Conservation (phyloP, 2,888 invertebrate genomes). For the Nasonia oneida region DNA sequence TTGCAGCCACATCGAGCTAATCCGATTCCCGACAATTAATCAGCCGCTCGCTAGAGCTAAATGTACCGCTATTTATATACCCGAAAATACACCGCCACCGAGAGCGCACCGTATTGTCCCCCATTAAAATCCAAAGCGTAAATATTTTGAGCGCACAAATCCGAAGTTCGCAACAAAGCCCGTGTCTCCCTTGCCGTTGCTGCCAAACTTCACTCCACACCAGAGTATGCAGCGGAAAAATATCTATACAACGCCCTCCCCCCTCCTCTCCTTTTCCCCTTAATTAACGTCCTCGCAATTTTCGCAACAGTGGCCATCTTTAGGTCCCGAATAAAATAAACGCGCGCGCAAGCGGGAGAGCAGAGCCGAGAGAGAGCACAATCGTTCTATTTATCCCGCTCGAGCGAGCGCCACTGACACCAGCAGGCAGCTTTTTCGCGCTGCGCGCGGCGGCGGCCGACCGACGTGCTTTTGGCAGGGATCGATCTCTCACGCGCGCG, state of each 20-base stretch:
- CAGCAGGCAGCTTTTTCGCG: background rate
- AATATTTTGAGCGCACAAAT: too few species aligned
- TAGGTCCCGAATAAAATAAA: background rate
- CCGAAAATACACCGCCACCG: too few species aligned
- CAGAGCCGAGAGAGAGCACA: background rate
- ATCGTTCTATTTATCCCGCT: constrained; percentile 3
- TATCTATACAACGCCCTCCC: too few species aligned
- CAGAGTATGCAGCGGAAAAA: too few species aligned
- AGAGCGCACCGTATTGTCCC: background rate
- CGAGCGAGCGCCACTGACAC: background rate
- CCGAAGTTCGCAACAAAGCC: too few species aligned
- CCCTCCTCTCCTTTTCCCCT: background rate
- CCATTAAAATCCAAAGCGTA: background rate
- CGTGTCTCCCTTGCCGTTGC: too few species aligned
- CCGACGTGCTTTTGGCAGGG: background rate
- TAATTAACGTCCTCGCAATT: background rate
- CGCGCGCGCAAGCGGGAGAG: background rate
- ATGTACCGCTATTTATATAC: background rate
- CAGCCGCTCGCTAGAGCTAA: background rate
- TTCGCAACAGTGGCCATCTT: background rate
- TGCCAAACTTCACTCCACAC: too few species aligned
- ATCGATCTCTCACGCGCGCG: background rate
- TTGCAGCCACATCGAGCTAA: background rate
- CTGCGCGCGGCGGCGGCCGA: too few species aligned
- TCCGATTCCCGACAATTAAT: background rate